These are phyloP conservation scores for Choristoneura rosaceana DNA, from an alignment of 2,888 invertebrate species.

Conservation along the genomic window DNA sequence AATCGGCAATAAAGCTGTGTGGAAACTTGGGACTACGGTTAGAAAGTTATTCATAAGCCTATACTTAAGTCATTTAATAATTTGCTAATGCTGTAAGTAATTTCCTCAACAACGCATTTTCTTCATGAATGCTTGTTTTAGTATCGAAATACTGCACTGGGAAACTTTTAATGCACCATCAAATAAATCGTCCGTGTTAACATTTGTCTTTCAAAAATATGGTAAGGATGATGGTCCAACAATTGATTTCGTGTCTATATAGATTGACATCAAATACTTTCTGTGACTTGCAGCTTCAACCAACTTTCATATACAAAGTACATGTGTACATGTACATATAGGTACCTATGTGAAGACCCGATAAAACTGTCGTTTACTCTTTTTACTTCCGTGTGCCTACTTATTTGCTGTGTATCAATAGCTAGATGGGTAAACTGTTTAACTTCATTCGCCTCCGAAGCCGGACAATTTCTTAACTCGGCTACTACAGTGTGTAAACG, in stretches of 20 bases:
- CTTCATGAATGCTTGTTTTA: background rate
- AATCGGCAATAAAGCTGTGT: conserved; percentile 52
- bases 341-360: background rate
- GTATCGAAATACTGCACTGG: background rate
- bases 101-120: background rate
- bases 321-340: too few relatives aligned
- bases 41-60: conserved; percentile 10
- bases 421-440: conserved; percentile 45
- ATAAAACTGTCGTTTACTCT: conserved; percentile 47
- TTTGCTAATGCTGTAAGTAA: conserved; percentile 1
- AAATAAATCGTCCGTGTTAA: background rate
- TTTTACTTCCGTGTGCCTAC: conserved; percentile 49
- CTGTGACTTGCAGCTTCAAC: conserved; percentile 13
- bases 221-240: background rate
- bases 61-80: conserved; percentile 15
- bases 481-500: conserved; percentile 48
- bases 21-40: background rate
- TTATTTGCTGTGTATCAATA: conserved; percentile 47
- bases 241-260: background rate
- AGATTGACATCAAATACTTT: background rate
- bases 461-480: conserved; percentile 48
- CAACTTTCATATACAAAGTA: conserved; percentile 25
- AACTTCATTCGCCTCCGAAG: conserved; percentile 47
- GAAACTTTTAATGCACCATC: background rate
- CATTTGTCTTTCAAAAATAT: background rate